Base-by-base conservation (phyloP, 2,888 invertebrate genomes). In the Dolichopus griseipennis region DNA sequence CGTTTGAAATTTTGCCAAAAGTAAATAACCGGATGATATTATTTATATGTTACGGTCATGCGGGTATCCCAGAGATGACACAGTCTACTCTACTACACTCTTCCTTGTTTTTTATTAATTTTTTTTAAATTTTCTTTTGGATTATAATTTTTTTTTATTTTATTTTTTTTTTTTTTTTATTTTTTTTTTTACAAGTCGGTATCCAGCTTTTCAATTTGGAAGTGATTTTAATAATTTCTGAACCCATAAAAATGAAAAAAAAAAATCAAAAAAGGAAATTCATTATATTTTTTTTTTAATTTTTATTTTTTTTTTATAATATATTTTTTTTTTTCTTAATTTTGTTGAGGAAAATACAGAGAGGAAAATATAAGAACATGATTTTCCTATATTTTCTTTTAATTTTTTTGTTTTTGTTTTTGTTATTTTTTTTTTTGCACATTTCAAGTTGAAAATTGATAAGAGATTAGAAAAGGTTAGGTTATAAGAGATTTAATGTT, bases 391-490 rank as follows among this genome's bases (percentile, higher is more conserved):
- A n/a, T n/a, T n/a, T n/a, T 41, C 41, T 41, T 41, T 41, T 41
- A 41, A 6, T 41, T 41, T 41, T 41, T 4, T 41, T 41, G 8
- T 41, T 7, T 41, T 41, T 7, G 3, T 27, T 27, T 27, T 27
- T 27, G 2, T 27, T 27, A 4, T 27, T 27, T 27, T n/a, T 18
- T 52, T 5, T 52, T 15, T 52, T 52, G 15, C 9, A 12, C 52
- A 52, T 52, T 52, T 52, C 18, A 52, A 52, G 52, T 52, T 52
- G 52, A 52, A 52, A 52, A 52, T 52, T 52, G 52, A 52, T 52
- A 52, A 52, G 52, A 52, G 18, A 52, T 52, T 52, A 52, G 52
- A 18, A 52, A 52, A 52, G n/a, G 52, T 15, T 52, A 18, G 52
- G 18, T 12, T 52, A 52, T 12, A 52, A n/a, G 15, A 18, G 52